A percentile compares a stretch with the other conserved stretches of the same genome.
Conservation (phyloP, 2,888 invertebrate species). For the Heliconius ismenius region DNA sequence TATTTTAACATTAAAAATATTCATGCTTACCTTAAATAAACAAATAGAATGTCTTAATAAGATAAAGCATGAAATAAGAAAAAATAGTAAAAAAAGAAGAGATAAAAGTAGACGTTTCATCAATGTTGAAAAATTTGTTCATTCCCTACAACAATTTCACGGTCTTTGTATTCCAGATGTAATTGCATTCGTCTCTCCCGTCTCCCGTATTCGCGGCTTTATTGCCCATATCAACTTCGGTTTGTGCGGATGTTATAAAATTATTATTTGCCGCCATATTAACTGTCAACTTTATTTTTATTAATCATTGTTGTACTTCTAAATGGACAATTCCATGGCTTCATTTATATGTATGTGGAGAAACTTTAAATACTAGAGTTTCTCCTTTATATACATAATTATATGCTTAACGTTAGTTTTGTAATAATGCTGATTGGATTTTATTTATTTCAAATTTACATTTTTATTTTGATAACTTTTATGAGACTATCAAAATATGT, state of each 20-base stretch:
- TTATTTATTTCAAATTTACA: neutral
- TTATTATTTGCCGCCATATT: conserved; percentile 52
- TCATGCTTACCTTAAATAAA: no score
- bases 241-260: conserved; percentile 51
- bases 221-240: conserved; percentile 77
- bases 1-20: no score
- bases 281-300: conserved; percentile 47
- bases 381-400: no score
- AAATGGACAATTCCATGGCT: conserved; percentile 36
- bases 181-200: conserved; percentile 62
- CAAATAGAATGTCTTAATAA: no score
- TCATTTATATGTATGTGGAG: no score
- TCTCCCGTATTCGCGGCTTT: conserved; percentile 66
- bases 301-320: conserved; percentile 39
- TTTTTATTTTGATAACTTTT: no score
- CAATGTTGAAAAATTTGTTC: neutral
- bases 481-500: no score
- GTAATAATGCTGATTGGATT: neutral
- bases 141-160: conserved; percentile 49
- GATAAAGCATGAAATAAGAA: no score
- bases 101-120: conserved; percentile 2
- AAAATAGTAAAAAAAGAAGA: neutral
- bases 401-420: neutral
- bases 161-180: conserved; percentile 63
- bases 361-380: no score